Evolutionary conservation across 2,113 vertebrate species (phyloP).

Genomic region (Cebidichthys violaceus): DNA sequence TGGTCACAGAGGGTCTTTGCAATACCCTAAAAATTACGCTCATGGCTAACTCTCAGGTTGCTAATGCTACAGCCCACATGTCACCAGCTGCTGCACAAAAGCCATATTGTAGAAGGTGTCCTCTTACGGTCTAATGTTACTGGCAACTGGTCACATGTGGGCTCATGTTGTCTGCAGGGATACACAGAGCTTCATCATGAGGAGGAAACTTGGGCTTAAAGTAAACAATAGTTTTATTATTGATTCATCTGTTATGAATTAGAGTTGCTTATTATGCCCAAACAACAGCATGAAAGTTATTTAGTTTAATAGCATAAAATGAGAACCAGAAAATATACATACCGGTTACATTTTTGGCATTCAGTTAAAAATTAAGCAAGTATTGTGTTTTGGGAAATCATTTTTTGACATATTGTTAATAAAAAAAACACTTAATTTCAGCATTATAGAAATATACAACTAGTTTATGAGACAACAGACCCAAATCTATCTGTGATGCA

Average conservation of each 20-base stretch:
- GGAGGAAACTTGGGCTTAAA: neutral
- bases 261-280: neutral
- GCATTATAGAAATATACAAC: neutral
- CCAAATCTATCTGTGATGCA: neutral
- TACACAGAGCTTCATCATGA: neutral
- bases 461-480: slow-evolving; percentile 20
- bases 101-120: slow-evolving; percentile 39
- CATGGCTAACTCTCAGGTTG: slow-evolving; percentile 4
- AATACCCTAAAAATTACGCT: neutral
- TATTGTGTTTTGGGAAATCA: neutral
- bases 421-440: neutral
- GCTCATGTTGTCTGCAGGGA: neutral
- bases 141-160: slow-evolving; percentile 33
- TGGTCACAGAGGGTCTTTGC: neutral
- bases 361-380: neutral
- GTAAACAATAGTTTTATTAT: neutral
- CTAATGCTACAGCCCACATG: slow-evolving; percentile 13
- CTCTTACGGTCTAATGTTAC: slow-evolving; percentile 35
- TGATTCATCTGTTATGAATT: neutral
- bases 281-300: neutral
- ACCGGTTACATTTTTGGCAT: neutral
- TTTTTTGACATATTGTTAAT: neutral
- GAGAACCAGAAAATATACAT: neutral
- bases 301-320: neutral
- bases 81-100: slow-evolving; percentile 33